Conservation (phyloP, 2,113 vertebrate species). For the Pteronura brasiliensis region DNA sequence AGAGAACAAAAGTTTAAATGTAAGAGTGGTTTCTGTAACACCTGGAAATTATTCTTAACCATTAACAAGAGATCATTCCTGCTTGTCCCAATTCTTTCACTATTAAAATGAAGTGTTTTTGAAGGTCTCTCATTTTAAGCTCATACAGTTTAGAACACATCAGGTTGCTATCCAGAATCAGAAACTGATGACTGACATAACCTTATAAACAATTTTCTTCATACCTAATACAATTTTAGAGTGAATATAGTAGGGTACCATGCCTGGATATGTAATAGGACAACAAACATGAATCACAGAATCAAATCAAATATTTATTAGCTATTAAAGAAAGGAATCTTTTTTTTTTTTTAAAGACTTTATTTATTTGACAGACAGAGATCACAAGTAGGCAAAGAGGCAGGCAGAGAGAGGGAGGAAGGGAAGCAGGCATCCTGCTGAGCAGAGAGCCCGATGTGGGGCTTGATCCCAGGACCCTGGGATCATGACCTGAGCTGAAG, state of each 20-base stretch:
- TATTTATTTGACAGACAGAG: too few relatives aligned
- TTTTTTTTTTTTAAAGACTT: background rate
- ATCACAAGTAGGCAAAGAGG: too few relatives aligned
- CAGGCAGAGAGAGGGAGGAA: too few relatives aligned
- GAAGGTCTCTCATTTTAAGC: background rate
- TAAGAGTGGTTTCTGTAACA: background rate
- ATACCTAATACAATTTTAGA: background rate
- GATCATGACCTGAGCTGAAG: too few relatives aligned
- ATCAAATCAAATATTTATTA: background rate
- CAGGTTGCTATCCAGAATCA: background rate
- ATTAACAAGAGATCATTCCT: constrained; percentile 8
- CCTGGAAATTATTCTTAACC: background rate
- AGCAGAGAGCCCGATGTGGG: too few relatives aligned
- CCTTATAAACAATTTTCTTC: background rate
- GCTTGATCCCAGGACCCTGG: too few relatives aligned
- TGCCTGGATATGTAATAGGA: background rate
- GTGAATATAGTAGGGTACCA: background rate
- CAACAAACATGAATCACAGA: background rate
- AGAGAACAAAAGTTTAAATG: background rate
- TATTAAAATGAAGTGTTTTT: background rate
- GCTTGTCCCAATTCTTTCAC: background rate
- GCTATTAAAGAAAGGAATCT: background rate
- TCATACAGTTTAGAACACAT: background rate
- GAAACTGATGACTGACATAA: background rate
- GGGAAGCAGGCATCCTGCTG: too few relatives aligned